A percentile compares a stretch with the other conserved stretches of the same genome.
Conservation (phyloP, 2,113 vertebrate genomes). For the Neolamprologus ventralis region DNA sequence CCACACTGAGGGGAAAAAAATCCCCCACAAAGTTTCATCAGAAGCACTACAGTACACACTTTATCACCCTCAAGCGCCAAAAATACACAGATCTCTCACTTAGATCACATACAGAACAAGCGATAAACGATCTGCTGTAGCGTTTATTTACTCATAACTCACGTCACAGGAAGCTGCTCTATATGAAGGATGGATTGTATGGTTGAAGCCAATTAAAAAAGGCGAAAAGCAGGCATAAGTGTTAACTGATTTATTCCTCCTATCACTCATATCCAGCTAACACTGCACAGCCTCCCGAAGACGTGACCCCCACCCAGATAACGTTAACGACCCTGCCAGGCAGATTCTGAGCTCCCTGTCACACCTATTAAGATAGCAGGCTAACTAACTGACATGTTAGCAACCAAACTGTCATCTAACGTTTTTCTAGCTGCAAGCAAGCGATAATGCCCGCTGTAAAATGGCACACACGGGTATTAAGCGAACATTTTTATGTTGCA, state of each 20-base stretch:
- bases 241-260: not conserved
- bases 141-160: not conserved
- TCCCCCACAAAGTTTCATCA: not conserved
- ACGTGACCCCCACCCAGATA: conserved; percentile 4
- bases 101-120: not conserved
- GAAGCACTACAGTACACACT: not conserved
- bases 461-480: not conserved
- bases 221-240: not conserved
- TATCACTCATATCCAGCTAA: not conserved
- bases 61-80: not conserved
- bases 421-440: not conserved
- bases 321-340: not conserved
- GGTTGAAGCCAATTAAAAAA: not conserved
- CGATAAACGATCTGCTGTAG: not conserved
- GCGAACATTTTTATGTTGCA: not conserved
- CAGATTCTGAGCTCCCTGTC: not conserved
- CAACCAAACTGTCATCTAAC: not conserved
- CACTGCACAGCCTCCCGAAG: not conserved
- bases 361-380: not conserved
- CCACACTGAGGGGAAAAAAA: not conserved
- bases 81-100: not conserved
- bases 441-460: not conserved
- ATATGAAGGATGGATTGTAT: not conserved
- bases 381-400: not conserved
- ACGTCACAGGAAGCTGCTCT: not conserved